Evolutionary conservation across 2,888 invertebrate genomes (phyloP).

Genomic region (Patella pellucida): DNA sequence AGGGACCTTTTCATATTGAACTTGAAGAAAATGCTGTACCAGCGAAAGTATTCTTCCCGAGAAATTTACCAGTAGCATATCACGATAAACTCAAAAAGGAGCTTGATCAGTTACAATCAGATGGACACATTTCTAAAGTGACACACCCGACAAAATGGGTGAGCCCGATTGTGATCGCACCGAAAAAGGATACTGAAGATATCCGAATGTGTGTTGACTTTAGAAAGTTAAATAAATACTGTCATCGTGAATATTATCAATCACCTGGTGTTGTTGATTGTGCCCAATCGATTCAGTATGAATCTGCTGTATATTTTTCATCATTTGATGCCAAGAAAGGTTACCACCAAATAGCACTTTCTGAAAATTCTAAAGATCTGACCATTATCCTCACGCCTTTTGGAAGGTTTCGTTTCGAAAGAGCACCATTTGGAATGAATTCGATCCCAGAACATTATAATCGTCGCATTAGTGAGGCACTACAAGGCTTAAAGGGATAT

Average conservation of each 20-base stretch:
- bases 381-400: neutral
- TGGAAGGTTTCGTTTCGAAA: neutral
- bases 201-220: neutral
- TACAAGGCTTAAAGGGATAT: neutral
- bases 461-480: neutral
- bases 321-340: neutral
- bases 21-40: neutral
- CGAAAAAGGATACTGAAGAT: neutral
- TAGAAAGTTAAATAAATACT: conserved; percentile 1
- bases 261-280: neutral
- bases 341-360: neutral
- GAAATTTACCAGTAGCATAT: neutral
- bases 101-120: neutral
- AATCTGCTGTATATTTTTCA: neutral
- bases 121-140: neutral
- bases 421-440: neutral
- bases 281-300: neutral
- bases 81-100: neutral
- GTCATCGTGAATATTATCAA: neutral
- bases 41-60: neutral
- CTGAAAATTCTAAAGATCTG: neutral
- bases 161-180: neutral
- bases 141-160: neutral
- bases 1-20: neutral
- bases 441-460: conserved; percentile 1